Conservation (phyloP, 2,797 vertebrate species). For the Epinephelus awoara region DNA sequence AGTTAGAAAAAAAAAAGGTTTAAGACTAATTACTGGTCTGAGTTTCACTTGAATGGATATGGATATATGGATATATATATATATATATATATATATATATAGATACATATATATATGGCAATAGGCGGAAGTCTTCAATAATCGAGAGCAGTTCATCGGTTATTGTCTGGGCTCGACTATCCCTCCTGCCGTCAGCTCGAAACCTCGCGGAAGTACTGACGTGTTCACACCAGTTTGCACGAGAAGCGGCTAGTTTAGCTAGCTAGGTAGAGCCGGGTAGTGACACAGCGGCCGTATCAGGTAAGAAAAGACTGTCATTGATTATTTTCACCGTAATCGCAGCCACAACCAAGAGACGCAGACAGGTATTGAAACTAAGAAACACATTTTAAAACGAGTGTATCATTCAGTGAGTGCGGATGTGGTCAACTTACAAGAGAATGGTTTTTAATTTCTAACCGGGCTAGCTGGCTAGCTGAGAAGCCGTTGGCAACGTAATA, state of each 20-base stretch:
- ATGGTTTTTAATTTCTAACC: conserved; percentile 40
- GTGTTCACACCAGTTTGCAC: conserved; percentile 82
- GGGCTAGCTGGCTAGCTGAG: conserved; percentile 60
- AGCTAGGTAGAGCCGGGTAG: conserved; percentile 84
- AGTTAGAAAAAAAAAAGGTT: conserved; percentile 4
- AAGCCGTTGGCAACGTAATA: conserved; percentile 47
- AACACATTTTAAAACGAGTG: not conserved
- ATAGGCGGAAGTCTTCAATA: not conserved
- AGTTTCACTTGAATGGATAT: not conserved
- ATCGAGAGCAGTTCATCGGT: not conserved
- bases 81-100: too few relatives aligned
- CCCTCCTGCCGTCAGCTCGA: conserved; percentile 46
- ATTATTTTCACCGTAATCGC: conserved; percentile 1
- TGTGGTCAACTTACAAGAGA: not conserved
- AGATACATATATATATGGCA: too few relatives aligned
- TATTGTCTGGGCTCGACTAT: conserved; percentile 56
- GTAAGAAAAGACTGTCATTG: conserved; percentile 75
- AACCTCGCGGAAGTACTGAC: conserved; percentile 85
- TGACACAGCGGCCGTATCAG: conserved; percentile 87
- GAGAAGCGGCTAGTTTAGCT: conserved; percentile 79
- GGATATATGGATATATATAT: too few relatives aligned
- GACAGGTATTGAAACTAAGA: not conserved
- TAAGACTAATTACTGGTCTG: not conserved
- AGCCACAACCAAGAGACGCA: not conserved
- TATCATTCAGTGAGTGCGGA: not conserved